phyloP scores from a whole-genome alignment of 2,113 vertebrate species.

The Girardinichthys multiradiatus region DNA sequence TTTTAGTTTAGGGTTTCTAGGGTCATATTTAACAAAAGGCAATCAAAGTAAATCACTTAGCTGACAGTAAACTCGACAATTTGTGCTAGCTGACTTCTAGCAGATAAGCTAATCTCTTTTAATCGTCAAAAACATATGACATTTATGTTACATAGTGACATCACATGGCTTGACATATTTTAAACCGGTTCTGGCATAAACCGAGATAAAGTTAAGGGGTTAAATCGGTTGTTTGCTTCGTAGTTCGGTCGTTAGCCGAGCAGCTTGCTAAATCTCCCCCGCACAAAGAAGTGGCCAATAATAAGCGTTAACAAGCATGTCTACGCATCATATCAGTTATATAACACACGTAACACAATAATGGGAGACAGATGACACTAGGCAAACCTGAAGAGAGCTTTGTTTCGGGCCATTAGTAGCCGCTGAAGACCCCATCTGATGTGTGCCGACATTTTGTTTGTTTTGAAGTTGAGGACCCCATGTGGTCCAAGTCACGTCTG shows the following conservation, averaged over 20 bases:
- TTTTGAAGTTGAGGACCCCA: slow-evolving; percentile 72
- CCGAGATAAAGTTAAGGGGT: neutral
- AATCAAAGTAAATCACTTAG: neutral
- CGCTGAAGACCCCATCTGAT: slow-evolving; percentile 66
- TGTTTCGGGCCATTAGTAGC: slow-evolving; percentile 52
- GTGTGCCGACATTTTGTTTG: slow-evolving; percentile 80
- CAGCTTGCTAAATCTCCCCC: neutral
- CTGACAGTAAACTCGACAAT: neutral
- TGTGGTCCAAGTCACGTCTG: neutral
- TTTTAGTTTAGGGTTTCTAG: neutral
- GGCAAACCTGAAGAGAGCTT: slow-evolving; percentile 58
- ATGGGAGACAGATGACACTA: neutral
- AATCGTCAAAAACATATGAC: too few relatives aligned
- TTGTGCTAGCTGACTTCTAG: neutral
- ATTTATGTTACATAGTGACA: neutral
- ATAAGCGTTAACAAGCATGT: neutral
- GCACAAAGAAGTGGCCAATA: rapidly evolving
- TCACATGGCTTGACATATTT: neutral
- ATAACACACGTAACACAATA: rapidly evolving
- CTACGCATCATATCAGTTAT: neutral
- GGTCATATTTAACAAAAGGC: neutral
- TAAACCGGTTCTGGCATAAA: neutral
- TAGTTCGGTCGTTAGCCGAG: slow-evolving; percentile 23
- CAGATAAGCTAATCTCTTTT: rapidly evolving
- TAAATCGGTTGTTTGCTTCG: neutral